Base-by-base conservation (phyloP, 2,113 vertebrate species). In the Pogonocichla stellata region DNA sequence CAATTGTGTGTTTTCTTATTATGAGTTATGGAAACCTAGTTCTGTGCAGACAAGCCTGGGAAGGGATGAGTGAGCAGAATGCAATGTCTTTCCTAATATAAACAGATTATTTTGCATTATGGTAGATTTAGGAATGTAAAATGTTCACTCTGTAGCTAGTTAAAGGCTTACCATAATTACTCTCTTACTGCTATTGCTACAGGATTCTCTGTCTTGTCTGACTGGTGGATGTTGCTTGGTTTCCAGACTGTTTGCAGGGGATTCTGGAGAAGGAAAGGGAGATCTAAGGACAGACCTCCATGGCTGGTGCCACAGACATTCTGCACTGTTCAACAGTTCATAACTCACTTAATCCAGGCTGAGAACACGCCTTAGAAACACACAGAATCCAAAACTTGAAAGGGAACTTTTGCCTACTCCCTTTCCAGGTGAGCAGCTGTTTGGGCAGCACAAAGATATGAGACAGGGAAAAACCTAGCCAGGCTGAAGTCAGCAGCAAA, bases 81-180 rank as follows among this genome's bases (percentile, higher is more conserved):
- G 83, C 83, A 96, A 95, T 93, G 86, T 86, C 89, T 92, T 91
- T 79, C 70, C 94, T 96, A 95, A 97, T 93, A 90, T 96, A 93
- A 94, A 96, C 95, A 96, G 95, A 95, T 95, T 96, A 90, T 94
- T 97, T 67, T 97, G 80, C 82, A 95, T 93, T 95, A 93, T 79
- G 77, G 80, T 48, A 96, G 88, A 88, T 93, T 90, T 92, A 92
- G 88, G 86, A 97, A 97, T 72, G 92, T 79, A 93, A 96, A 90
- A 90, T 79, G 92, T 83, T 96, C 88, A 53, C 54, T 96, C 86
- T 57, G 67, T 70, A 94, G 88, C 79, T 94, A 95, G 95, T 96
- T 96, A 95, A 96, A 94, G 75, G 95, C 93, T 97, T 96, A 95
- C 45, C 57, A 72, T 96, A 96, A 96, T 96, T 96, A 71, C 90